Conservation (phyloP, 2,888 invertebrate genomes). For the Macropis europaea region DNA sequence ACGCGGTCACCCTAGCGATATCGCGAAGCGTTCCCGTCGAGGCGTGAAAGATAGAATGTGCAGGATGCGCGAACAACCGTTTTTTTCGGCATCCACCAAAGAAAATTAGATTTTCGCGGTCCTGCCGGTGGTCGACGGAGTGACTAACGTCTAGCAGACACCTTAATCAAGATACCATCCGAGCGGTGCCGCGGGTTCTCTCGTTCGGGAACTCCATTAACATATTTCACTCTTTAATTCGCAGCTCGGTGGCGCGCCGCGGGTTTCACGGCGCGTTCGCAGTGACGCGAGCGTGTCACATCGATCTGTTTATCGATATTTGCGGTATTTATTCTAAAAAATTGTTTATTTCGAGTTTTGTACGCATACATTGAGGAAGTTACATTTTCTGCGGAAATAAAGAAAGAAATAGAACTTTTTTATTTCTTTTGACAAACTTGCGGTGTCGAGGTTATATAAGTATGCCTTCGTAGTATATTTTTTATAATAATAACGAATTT, state of each 20-base stretch:
- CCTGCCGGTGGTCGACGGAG: constrained; percentile 49
- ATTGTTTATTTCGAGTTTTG: too few relatives aligned
- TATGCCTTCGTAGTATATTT: too few relatives aligned
- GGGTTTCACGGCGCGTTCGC: constrained; percentile 70
- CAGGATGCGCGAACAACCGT: constrained; percentile 26
- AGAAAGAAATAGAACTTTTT: too few relatives aligned
- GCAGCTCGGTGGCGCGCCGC: constrained; percentile 59
- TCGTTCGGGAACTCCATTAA: constrained; percentile 65
- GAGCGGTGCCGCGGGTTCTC: constrained; percentile 11
- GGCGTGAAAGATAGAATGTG: constrained; percentile 43
- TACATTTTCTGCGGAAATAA: too few relatives aligned
- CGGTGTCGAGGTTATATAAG: too few relatives aligned
- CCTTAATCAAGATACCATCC: constrained; percentile 72
- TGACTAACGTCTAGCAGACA: constrained; percentile 67
- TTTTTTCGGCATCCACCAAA: constrained; percentile 63
- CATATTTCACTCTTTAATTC: constrained; percentile 72
- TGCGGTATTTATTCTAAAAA: too few relatives aligned
- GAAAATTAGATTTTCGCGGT: constrained; percentile 68
- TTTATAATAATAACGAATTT: too few relatives aligned
- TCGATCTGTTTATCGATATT: background rate
- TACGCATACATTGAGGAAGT: too few relatives aligned
- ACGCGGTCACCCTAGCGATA: constrained; percentile 1
- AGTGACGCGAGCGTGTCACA: constrained; percentile 55
- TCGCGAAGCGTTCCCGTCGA: constrained; percentile 21
- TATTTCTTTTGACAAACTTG: too few relatives aligned